These are phyloP conservation scores for Xyrichtys novacula DNA, from an alignment of 2,797 vertebrate species.

Conservation along the genomic window DNA sequence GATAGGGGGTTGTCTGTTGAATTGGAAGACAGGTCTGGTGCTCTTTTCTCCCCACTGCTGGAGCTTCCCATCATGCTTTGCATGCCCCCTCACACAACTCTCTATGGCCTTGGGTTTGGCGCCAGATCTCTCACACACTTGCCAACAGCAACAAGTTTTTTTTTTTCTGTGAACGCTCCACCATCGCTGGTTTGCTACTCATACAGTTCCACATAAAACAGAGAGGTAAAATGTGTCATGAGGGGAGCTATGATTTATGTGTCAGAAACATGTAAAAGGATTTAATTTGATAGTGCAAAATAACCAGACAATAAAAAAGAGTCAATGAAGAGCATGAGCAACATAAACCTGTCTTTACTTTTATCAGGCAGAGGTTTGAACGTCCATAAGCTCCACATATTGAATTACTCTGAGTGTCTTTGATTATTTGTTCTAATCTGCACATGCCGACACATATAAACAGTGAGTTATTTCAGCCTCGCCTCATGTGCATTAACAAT, in stretches of 20 bases:
- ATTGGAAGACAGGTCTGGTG: constrained; percentile 66
- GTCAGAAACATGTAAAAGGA: constrained; percentile 8
- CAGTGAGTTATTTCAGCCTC: constrained; percentile 36
- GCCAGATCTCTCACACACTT: constrained; percentile 72
- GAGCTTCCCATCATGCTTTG: constrained; percentile 80
- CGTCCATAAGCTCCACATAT: constrained; percentile 59
- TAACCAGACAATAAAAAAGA: constrained; percentile 56
- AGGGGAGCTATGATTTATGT: constrained; percentile 29
- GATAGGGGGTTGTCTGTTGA: constrained; percentile 55
- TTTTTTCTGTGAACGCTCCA: constrained; percentile 48
- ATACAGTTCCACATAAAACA: constrained; percentile 45
- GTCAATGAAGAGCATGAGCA: constrained; percentile 50
- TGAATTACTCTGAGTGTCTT: constrained; percentile 59
- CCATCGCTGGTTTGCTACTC: constrained; percentile 58
- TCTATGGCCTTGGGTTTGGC: constrained; percentile 73
- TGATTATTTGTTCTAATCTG: constrained; percentile 53
- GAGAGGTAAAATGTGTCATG: constrained; percentile 37
- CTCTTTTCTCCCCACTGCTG: constrained; percentile 55
- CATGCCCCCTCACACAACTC: constrained; percentile 69
- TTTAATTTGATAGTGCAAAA: constrained; percentile 61
- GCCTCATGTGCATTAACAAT: constrained; percentile 11
- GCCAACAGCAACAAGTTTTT: constrained; percentile 74
- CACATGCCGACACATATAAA: constrained; percentile 42
- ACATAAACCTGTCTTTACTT: constrained; percentile 57
- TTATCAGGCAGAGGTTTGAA: constrained; percentile 58